phyloP scores from a whole-genome alignment of 2,888 invertebrate species.

The Amorpha juglandis region DNA sequence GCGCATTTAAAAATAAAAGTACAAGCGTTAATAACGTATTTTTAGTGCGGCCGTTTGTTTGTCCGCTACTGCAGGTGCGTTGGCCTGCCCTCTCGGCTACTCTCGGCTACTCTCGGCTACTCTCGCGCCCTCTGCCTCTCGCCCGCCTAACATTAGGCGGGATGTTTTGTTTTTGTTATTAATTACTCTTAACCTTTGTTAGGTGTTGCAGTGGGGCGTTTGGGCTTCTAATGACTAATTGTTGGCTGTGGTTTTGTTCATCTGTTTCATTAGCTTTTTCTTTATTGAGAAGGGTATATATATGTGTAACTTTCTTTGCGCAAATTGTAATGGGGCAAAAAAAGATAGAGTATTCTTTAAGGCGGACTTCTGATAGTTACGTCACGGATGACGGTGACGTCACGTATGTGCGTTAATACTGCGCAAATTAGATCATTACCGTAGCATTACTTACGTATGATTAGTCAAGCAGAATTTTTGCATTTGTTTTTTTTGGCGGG shows the following conservation, averaged over 20 bases:
- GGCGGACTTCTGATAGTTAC: too few relatives aligned
- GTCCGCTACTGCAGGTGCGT: conserved; percentile 71
- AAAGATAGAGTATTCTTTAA: too few relatives aligned
- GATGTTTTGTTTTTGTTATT: conserved; percentile 10
- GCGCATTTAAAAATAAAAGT: conserved; percentile 80
- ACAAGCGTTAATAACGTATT: conserved; percentile 78
- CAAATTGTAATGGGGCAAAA: too few relatives aligned
- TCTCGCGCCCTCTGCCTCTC: background rate
- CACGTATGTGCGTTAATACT: too few relatives aligned
- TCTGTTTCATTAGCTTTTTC: background rate
- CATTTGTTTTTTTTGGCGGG: too few relatives aligned
- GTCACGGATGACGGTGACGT: too few relatives aligned
- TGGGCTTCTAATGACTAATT: background rate
- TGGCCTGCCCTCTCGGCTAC: conserved; percentile 44
- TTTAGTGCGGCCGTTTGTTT: conserved; percentile 63
- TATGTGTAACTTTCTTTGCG: background rate
- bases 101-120: conserved; percentile 15
- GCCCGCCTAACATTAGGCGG: background rate
- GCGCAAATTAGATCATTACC: too few relatives aligned
- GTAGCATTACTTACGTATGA: too few relatives aligned
- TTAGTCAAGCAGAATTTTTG: too few relatives aligned
- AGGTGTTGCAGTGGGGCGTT: background rate
- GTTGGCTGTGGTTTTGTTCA: background rate
- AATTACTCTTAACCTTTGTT: background rate
- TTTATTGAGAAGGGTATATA: background rate